Conservation (phyloP, 2,113 vertebrate genomes). For the Alexandromys fortis region DNA sequence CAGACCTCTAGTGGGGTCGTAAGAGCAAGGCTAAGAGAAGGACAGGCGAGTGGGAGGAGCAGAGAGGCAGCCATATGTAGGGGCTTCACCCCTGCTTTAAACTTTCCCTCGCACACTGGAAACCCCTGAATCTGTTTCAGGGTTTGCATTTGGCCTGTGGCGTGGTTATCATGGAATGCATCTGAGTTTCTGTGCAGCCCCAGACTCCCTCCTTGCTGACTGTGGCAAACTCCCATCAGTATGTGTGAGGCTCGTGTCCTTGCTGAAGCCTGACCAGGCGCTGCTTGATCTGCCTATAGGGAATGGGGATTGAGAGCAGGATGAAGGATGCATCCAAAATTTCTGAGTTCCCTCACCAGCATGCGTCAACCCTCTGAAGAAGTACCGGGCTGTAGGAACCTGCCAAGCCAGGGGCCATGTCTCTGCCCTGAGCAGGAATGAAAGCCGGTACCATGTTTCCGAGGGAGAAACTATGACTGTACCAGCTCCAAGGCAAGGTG, state of each 20-base stretch:
- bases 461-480: background rate
- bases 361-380: background rate
- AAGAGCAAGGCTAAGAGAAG: background rate
- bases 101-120: rapidly evolving
- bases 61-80: background rate
- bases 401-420: no score
- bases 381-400: background rate
- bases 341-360: background rate
- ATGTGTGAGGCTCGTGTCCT: background rate
- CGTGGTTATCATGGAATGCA: rapidly evolving
- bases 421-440: background rate
- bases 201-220: background rate
- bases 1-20: background rate
- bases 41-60: background rate
- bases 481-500: no score
- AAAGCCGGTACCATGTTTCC: background rate
- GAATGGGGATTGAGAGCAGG: background rate
- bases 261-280: background rate
- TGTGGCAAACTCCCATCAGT: background rate
- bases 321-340: background rate
- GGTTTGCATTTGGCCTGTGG: rapidly evolving
- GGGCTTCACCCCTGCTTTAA: rapidly evolving
- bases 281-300: background rate
- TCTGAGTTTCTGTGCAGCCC: rapidly evolving
- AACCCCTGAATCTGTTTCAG: rapidly evolving